These are phyloP conservation scores for Elephas maximus DNA, from an alignment of 2,113 vertebrate species.

Conservation along the genomic window DNA sequence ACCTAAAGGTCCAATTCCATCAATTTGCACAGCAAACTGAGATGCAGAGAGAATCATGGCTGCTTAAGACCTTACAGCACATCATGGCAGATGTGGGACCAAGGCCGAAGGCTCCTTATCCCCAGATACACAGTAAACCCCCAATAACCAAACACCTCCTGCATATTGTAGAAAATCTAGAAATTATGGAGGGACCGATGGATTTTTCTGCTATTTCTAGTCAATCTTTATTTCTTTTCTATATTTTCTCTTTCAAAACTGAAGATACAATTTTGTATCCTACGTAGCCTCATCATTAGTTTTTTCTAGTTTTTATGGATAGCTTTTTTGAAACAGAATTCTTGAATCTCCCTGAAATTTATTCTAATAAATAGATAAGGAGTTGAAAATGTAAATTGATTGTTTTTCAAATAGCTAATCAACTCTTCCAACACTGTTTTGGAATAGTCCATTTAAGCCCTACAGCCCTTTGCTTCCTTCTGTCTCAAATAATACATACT, in stretches of 20 bases:
- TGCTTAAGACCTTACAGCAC: fast-evolving
- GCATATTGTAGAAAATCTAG: neutral
- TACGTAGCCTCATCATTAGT: fast-evolving
- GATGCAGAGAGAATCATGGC: neutral
- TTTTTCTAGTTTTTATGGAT: neutral
- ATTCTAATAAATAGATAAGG: neutral
- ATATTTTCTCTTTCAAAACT: fast-evolving
- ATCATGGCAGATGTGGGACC: fast-evolving
- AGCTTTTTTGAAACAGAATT: neutral
- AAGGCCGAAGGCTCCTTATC: no score
- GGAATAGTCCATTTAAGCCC: neutral
- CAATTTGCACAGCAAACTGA: fast-evolving
- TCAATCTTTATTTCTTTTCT: neutral
- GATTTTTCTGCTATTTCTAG: fast-evolving
- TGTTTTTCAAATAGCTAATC: neutral
- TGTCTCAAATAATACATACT: no score
- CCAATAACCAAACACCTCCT: fast-evolving
- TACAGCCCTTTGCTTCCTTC: neutral
- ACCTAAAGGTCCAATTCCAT: neutral
- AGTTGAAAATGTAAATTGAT: neutral
- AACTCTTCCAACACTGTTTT: neutral
- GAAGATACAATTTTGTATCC: neutral
- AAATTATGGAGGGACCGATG: fast-evolving
- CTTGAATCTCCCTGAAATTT: neutral
- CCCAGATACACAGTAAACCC: no score